Conservation (phyloP, 1,140 invertebrate species). For the Laodelphax striatellus region DNA sequence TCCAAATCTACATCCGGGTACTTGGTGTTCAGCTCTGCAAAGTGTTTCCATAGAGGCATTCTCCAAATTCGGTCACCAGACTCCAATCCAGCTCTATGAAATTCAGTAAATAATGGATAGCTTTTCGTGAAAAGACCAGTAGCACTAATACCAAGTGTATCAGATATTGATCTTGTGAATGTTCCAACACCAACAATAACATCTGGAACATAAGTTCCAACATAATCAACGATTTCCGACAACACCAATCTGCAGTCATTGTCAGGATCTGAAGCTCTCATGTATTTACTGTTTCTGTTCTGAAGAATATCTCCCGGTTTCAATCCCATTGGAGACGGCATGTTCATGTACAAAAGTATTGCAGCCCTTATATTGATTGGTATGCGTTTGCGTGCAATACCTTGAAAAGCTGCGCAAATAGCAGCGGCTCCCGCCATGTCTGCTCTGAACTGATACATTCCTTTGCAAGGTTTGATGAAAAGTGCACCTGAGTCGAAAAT, state of each 20-base stretch:
- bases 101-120: conserved; percentile 32
- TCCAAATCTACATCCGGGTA: conserved; percentile 42
- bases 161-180: conserved; percentile 25
- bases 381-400: conserved; percentile 52
- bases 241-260: conserved; percentile 46
- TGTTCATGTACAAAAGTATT: conserved; percentile 39
- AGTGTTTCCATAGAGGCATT: conserved; percentile 48
- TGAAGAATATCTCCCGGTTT: conserved; percentile 45
- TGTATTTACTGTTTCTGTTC: conserved; percentile 42
- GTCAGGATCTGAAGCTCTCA: conserved; percentile 32
- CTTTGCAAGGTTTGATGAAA: conserved; percentile 57
- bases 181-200: conserved; percentile 43
- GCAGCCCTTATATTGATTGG: conserved; percentile 50
- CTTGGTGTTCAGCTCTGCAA: conserved; percentile 29
- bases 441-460: conserved; percentile 68
- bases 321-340: conserved; percentile 38
- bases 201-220: conserved; percentile 32
- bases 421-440: conserved; percentile 70
- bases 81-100: conserved; percentile 35
- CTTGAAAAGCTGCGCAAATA: conserved; percentile 54
- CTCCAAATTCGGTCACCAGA: conserved; percentile 53
- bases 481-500: conserved; percentile 85
- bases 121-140: conserved; percentile 44
- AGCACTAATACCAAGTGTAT: conserved; percentile 41
- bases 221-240: conserved; percentile 42